These are phyloP conservation scores for Distichodus sexfasciatus DNA, from an alignment of 2,797 vertebrate species.

Conservation along the genomic window DNA sequence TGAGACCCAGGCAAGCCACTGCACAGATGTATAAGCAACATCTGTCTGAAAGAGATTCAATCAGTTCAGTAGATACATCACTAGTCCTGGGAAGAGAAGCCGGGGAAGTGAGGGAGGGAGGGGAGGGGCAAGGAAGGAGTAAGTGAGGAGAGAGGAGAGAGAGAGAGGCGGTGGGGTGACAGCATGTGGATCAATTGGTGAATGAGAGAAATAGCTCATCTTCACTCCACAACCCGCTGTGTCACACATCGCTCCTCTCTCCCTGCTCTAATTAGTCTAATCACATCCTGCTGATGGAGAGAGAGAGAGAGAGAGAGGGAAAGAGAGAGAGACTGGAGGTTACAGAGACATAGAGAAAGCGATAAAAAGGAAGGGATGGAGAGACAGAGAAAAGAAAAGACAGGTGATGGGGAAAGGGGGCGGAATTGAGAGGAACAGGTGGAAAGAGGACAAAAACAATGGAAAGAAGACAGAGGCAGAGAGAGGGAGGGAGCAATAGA, in stretches of 20 bases:
- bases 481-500: too few species aligned
- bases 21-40: conserved; percentile 49
- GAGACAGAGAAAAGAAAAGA: conserved; percentile 16
- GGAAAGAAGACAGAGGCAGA: too few species aligned
- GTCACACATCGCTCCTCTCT: conserved; percentile 67
- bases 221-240: conserved; percentile 64
- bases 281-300: conserved; percentile 40
- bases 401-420: too few species aligned
- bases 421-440: too few species aligned
- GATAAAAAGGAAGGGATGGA: not conserved
- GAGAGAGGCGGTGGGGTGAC: conserved; percentile 49
- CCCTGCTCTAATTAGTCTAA: conserved; percentile 51
- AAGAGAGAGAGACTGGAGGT: not conserved
- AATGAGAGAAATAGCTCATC: conserved; percentile 70
- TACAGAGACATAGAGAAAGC: not conserved
- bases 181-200: conserved; percentile 74
- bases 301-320: not conserved
- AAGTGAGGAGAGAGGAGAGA: conserved; percentile 1
- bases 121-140: conserved; percentile 7
- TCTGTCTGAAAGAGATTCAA: conserved; percentile 50
- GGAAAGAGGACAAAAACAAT: too few species aligned
- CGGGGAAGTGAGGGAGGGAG: conserved; percentile 2
- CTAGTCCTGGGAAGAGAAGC: conserved; percentile 23
- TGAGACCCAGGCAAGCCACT: too few species aligned
- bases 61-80: conserved; percentile 48